A percentile compares a stretch with the other conserved stretches of the same genome.
phyloP scores from a whole-genome alignment of 2,797 vertebrate genomes.

The Sorex maritimensis region DNA sequence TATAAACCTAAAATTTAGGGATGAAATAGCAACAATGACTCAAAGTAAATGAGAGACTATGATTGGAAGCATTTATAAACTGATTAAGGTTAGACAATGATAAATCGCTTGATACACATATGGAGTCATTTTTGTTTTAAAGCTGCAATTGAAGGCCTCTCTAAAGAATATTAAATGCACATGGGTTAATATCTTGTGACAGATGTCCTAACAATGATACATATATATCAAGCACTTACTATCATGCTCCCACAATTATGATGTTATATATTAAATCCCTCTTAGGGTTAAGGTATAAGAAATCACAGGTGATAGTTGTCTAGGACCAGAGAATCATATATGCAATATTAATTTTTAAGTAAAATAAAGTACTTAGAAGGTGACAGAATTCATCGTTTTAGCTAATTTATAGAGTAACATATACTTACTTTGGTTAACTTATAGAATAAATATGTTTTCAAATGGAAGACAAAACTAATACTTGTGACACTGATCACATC shows the following conservation, averaged over 20 bases:
- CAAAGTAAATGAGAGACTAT: conserved; percentile 15
- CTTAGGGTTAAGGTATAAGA: background rate
- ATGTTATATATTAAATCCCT: background rate
- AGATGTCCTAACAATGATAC: background rate
- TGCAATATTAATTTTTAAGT: background rate
- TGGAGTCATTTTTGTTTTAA: conserved; percentile 3
- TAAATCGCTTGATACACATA: background rate
- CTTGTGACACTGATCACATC: background rate
- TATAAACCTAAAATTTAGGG: conserved; percentile 1
- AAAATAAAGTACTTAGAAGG: background rate
- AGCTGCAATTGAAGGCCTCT: background rate
- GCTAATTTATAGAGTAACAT: background rate
- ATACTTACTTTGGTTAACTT: background rate
- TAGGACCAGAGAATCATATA: background rate
- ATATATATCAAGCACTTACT: background rate
- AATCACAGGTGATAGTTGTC: background rate
- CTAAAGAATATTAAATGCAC: background rate
- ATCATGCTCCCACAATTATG: background rate
- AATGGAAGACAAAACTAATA: background rate
- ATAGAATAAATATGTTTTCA: background rate
- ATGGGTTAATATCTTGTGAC: background rate
- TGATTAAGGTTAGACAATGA: background rate
- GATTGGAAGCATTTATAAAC: background rate
- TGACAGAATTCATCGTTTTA: background rate
- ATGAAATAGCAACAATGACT: conserved; percentile 15